These are phyloP conservation scores for Agrochola circellaris DNA, from an alignment of 2,888 invertebrate genomes.

Conservation along the genomic window DNA sequence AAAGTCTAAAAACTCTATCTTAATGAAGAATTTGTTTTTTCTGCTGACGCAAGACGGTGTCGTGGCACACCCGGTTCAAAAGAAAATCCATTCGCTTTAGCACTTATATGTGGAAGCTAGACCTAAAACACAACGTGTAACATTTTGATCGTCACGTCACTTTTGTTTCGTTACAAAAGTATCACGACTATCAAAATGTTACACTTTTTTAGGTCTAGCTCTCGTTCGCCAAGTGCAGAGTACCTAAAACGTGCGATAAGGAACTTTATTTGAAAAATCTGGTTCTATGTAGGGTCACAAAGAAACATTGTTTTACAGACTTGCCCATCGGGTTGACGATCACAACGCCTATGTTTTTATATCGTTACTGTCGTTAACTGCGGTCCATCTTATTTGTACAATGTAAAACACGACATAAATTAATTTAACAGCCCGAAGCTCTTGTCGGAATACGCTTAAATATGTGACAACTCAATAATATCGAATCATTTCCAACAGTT, in stretches of 20 bases:
- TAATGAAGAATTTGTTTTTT: background rate
- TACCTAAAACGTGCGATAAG: background rate
- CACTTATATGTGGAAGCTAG: background rate
- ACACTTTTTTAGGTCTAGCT: background rate
- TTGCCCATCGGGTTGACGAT: background rate
- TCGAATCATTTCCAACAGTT: slow-evolving; percentile 44
- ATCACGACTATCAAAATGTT: background rate
- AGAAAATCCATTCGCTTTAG: background rate
- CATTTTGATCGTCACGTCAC: background rate
- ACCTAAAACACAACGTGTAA: background rate
- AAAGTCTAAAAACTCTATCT: background rate
- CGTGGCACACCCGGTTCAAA: background rate
- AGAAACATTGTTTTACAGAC: background rate
- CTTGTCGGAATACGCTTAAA: slow-evolving; percentile 12
- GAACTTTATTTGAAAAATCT: background rate
- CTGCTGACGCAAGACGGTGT: background rate
- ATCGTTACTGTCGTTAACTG: background rate
- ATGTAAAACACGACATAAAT: slow-evolving; percentile 13
- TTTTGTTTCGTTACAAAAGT: background rate
- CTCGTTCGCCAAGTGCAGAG: background rate
- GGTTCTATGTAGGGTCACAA: background rate
- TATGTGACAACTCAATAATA: slow-evolving; percentile 35
- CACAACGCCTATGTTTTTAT: background rate
- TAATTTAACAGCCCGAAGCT: slow-evolving; percentile 8
- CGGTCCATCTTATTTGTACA: background rate